A percentile compares a stretch with the other conserved stretches of the same genome.
Conservation (phyloP, 92 coral and sea anemone species). For the Umimayanthus kanabou region DNA sequence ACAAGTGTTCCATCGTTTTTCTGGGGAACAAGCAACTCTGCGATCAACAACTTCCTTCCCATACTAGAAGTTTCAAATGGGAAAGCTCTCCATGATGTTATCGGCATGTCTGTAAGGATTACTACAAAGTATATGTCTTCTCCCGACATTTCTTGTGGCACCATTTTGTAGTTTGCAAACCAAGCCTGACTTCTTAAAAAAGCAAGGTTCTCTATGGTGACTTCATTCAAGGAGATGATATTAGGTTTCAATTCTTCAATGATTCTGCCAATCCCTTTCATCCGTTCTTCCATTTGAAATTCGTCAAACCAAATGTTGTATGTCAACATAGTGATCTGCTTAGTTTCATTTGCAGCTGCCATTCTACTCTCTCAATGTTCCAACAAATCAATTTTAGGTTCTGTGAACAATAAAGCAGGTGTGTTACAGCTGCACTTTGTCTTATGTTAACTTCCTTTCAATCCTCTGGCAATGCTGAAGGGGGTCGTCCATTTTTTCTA, state of each 20-base stretch:
- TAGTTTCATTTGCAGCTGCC: background rate
- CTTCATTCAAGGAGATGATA: conserved; percentile 66
- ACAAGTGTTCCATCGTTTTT: background rate
- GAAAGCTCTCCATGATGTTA: conserved; percentile 42
- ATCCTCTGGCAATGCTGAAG: too few species aligned
- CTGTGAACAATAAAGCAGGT: background rate
- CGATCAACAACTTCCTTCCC: conserved; percentile 51
- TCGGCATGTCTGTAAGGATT: conserved; percentile 39
- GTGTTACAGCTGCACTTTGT: background rate
- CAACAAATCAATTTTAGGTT: background rate
- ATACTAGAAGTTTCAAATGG: conserved; percentile 53
- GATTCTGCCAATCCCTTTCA: conserved; percentile 52
- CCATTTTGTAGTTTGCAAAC: conserved; percentile 48
- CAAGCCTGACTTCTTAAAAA: conserved; percentile 48
- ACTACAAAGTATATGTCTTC: conserved; percentile 43
- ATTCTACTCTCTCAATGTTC: background rate
- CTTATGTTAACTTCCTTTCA: too few species aligned
- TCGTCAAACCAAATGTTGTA: conserved; percentile 64
- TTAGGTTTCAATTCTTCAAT: conserved; percentile 46
- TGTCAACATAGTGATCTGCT: conserved; percentile 41
- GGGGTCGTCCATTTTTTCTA: too few species aligned
- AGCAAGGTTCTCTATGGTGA: conserved; percentile 44
- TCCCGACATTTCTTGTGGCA: conserved; percentile 9
- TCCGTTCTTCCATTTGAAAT: conserved; percentile 43
- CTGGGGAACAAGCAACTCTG: conserved; percentile 21